Percentiles rank a stretch among this genome's conserved stretches.
Conservation (phyloP, 2,797 vertebrate species). For the Balearica regulorum region DNA sequence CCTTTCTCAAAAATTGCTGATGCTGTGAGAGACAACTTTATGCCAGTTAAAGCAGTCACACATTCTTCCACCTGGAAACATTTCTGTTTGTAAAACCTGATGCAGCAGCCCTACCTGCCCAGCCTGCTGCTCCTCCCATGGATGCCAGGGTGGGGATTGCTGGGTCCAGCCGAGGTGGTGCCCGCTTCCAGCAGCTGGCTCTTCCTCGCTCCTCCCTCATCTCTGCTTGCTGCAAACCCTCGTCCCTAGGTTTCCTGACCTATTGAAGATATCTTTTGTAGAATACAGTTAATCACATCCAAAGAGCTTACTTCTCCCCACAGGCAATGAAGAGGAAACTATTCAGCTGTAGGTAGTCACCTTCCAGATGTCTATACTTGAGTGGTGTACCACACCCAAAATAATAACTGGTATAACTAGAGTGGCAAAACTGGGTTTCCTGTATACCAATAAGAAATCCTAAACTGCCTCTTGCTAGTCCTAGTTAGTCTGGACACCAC, state of each 20-base stretch:
- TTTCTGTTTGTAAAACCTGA: neutral
- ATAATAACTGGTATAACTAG: neutral
- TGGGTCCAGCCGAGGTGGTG: neutral
- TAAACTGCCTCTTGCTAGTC: neutral
- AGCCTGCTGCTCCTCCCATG: neutral
- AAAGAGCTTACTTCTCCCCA: neutral
- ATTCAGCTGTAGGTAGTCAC: neutral
- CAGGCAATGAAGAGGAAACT: neutral
- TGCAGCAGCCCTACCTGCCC: neutral
- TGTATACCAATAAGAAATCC: neutral
- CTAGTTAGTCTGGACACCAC: neutral
- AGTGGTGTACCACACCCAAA: neutral
- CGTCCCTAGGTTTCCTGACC: neutral
- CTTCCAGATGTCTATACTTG: neutral
- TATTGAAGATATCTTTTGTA: neutral
- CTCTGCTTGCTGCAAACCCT: neutral
- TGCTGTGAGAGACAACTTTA: neutral
- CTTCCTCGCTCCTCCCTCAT: neutral
- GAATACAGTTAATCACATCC: neutral
- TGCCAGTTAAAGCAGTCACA: neutral
- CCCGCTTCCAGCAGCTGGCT: neutral
- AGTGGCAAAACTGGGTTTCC: neutral
- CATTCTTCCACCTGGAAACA: neutral
- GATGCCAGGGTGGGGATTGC: neutral
- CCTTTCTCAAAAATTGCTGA: neutral